Evolutionary conservation across 2,888 invertebrate species (phyloP).

Genomic region (Leptogaster cylindrica): DNA sequence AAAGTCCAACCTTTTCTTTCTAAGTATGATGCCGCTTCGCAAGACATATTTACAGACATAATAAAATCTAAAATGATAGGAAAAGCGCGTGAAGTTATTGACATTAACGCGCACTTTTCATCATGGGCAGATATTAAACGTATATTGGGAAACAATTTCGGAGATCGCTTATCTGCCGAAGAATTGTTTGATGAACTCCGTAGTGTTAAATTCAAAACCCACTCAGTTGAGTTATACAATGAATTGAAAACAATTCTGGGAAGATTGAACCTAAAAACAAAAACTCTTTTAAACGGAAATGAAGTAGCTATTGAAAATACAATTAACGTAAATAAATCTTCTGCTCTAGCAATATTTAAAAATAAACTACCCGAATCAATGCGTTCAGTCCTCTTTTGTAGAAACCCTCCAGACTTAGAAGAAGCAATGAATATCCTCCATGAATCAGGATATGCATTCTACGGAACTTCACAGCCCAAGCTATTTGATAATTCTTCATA

Average conservation of each 20-base stretch:
- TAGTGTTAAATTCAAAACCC: not conserved
- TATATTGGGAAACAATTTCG: slow-evolving; percentile 2
- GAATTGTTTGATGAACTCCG: not conserved
- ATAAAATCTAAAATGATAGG: not conserved
- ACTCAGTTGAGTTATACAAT: not conserved
- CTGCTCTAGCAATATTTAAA: slow-evolving; percentile 23
- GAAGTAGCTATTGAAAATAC: not conserved
- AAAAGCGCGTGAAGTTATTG: slow-evolving; percentile 15
- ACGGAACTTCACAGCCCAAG: no score
- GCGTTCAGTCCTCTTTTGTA: slow-evolving; percentile 4
- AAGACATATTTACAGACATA: not conserved
- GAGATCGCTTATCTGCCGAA: not conserved
- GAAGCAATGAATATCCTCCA: not conserved
- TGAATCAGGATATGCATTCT: not conserved
- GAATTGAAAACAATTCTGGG: slow-evolving; percentile 12
- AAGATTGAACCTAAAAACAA: not conserved
- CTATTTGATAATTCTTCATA: no score
- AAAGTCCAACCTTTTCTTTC: not conserved
- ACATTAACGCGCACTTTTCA: slow-evolving; percentile 8
- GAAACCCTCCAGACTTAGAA: slow-evolving; percentile 1
- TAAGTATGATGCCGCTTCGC: not conserved
- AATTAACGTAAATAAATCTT: not conserved
- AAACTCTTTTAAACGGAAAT: not conserved
- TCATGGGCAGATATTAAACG: slow-evolving; percentile 6
- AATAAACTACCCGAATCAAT: slow-evolving; percentile 26